These are phyloP conservation scores for Naso thynnoides DNA, from an alignment of 2,797 vertebrate genomes.

Conservation along the genomic window DNA sequence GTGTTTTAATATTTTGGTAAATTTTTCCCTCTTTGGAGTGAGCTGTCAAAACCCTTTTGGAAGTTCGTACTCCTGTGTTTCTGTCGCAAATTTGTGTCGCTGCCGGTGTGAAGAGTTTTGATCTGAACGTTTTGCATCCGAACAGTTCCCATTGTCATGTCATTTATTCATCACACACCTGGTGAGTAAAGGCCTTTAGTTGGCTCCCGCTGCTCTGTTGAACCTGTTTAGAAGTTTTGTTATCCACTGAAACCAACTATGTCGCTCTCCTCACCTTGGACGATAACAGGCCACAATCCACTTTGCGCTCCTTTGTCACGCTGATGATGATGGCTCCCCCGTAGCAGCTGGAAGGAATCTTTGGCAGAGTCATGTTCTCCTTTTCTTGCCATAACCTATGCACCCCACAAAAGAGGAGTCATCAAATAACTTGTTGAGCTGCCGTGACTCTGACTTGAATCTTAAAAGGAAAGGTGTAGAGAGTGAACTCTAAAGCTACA, in stretches of 20 bases:
- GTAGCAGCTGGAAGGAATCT: constrained; percentile 6
- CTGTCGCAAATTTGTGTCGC: no score
- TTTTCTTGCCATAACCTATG: constrained; percentile 32
- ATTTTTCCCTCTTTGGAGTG: no score
- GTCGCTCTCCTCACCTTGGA: constrained; percentile 20
- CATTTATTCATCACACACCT: no score
- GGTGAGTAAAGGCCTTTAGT: no score
- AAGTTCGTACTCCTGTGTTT: no score
- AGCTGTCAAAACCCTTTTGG: no score
- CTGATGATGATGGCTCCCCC: constrained; percentile 16
- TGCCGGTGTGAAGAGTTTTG: no score
- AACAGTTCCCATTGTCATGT: no score
- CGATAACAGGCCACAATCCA: constrained; percentile 32
- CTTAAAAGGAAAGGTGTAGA: constrained; percentile 46
- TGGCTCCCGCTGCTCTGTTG: constrained; percentile 48
- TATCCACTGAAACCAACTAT: constrained; percentile 37
- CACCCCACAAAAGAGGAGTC: constrained; percentile 34
- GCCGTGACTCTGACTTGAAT: constrained; percentile 53
- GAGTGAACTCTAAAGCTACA: constrained; percentile 46
- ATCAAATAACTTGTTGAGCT: constrained; percentile 49
- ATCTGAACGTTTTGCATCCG: no score
- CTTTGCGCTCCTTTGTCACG: constrained; percentile 36
- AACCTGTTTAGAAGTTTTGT: constrained; percentile 35
- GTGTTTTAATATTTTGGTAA: no score
- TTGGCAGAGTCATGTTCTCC: constrained; percentile 20